Conservation (phyloP, 2,797 vertebrate species). For the Amniataba percoides region DNA sequence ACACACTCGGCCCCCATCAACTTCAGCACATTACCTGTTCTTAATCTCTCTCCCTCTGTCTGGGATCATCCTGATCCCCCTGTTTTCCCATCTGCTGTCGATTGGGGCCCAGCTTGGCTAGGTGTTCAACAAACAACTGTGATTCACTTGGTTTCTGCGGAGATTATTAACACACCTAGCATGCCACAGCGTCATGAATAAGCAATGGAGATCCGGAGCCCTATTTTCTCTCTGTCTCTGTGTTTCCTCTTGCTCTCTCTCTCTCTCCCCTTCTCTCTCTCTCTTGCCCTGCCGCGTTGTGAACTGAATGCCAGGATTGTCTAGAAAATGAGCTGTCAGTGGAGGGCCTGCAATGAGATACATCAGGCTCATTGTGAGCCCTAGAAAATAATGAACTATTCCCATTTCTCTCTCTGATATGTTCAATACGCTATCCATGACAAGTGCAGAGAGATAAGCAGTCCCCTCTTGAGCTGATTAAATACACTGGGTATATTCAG, state of each 20-base stretch:
- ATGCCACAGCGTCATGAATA: conserved; percentile 85
- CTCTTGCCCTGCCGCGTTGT: conserved; percentile 64
- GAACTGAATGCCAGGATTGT: conserved; percentile 85
- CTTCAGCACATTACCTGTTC: conserved; percentile 82
- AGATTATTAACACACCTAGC: conserved; percentile 89
- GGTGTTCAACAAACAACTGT: conserved; percentile 86
- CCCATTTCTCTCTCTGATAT: conserved; percentile 82
- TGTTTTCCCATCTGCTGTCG: conserved; percentile 80
- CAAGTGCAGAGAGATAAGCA: conserved; percentile 84
- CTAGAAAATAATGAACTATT: conserved; percentile 87
- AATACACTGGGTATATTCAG: conserved; percentile 77
- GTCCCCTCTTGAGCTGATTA: conserved; percentile 84
- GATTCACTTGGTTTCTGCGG: conserved; percentile 83
- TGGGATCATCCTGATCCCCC: conserved; percentile 78
- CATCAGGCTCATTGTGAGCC: conserved; percentile 85
- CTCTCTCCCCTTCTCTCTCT: conserved; percentile 23
- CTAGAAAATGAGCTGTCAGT: conserved; percentile 87
- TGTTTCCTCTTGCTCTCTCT: conserved; percentile 54
- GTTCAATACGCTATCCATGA: conserved; percentile 85
- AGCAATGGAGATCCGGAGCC: conserved; percentile 83
- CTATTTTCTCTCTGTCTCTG: conserved; percentile 76
- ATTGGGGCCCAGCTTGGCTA: conserved; percentile 77
- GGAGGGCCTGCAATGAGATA: conserved; percentile 83
- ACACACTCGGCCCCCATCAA: conserved; percentile 78
- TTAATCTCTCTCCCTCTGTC: conserved; percentile 83